Base-by-base conservation (phyloP, 2,113 vertebrate species). In the Clarias magur region DNA sequence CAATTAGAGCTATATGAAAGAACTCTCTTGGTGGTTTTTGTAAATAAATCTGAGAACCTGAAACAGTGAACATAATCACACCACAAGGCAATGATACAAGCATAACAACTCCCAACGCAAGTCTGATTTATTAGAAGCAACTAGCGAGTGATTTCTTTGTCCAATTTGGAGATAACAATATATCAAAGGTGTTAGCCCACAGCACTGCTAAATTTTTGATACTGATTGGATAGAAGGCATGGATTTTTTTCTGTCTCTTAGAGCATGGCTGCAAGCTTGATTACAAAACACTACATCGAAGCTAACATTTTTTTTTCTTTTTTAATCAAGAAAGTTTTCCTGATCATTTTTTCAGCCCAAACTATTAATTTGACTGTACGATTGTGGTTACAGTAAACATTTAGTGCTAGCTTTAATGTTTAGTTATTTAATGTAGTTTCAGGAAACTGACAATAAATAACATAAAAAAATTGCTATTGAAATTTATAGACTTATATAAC, bases 111-210 rank as follows among this genome's bases (percentile, higher is more conserved):
- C 76, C 59, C 63, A 87, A 54, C 27, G 86, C 30, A 62, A 62
- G 38, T 80, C 25, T 84, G 81, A 83, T 79, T 84, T 87, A 84
- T 87, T 85, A 73, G 59, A 78, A n/a, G 67, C 34, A 82, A 80
- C 38, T 63, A 62, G 63, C 48, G 70, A 85, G 53, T 53, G 72
- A 53, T 87, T 87, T 62, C 59, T 84, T 70, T 82, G 63, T 65
- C 76, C 42, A 56, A 72, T 84, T 38, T 57, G 11, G n/a, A 38
- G 62, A 80, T 38, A 56, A 80, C 48, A 65, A n/a, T 57, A 85
- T 23, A 79, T 27, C 75, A 60, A 76, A 62, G 9, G 19, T 48
- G 17, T 67, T 63, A 80, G n/a, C 48, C 30, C 15, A 80, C 7
- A 80, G 16, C 16, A 5, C 56, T 60, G 79, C 56, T 13, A 19